Evolutionary conservation across 2,113 vertebrate genomes (phyloP).

Genomic region (Cervus canadensis): DNA sequence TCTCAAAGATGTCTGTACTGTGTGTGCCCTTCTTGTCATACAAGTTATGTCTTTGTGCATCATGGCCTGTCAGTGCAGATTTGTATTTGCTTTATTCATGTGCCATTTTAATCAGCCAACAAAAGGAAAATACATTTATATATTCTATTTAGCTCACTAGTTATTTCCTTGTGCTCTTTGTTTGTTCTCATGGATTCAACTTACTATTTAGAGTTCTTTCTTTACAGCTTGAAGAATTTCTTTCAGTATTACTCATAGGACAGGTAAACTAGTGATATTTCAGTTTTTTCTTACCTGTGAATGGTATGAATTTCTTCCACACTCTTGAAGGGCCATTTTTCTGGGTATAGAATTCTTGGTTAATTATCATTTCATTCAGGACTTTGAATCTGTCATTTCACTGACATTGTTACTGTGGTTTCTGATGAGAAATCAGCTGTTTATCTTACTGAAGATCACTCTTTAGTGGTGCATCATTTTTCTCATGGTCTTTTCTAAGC

Average conservation of each 20-base stretch:
- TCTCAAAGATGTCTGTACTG: neutral
- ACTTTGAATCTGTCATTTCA: neutral
- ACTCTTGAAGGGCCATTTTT: neutral
- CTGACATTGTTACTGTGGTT: neutral
- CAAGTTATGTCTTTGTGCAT: neutral
- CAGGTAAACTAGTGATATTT: neutral
- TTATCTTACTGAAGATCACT: neutral
- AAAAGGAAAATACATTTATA: neutral
- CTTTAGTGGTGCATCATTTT: neutral
- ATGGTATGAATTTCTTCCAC: neutral
- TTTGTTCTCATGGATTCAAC: neutral
- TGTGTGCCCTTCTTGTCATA: neutral
- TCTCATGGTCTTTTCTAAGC: neutral
- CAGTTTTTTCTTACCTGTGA: neutral
- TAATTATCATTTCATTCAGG: neutral
- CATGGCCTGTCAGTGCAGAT: too few species aligned
- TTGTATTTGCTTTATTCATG: neutral
- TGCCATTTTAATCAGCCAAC: neutral
- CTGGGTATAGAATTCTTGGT: neutral
- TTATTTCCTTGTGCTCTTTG: neutral
- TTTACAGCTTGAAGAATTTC: neutral
- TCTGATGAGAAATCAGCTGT: neutral
- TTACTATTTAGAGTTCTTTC: neutral
- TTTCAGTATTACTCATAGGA: neutral
- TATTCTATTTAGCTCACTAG: neutral